A percentile compares a stretch with the other conserved stretches of the same genome.
Evolutionary conservation across 2,797 vertebrate species (phyloP).

Genomic region (Dicrostonyx torquatus): DNA sequence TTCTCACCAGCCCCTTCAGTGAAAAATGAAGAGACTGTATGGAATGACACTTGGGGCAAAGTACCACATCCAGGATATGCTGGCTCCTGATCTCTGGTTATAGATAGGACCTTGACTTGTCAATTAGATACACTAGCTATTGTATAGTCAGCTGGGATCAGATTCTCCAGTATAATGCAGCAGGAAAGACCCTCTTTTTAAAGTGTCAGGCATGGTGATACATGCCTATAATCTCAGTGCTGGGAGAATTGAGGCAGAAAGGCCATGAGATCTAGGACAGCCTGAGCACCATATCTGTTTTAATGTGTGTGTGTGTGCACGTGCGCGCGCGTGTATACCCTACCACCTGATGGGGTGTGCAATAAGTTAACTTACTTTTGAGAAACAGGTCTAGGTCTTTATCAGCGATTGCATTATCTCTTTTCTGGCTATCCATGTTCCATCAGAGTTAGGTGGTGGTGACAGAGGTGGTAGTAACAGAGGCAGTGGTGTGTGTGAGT

Average conservation of each 20-base stretch:
- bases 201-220: background rate
- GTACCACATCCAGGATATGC: fast-evolving
- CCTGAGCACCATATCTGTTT: background rate
- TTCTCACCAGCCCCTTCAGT: background rate
- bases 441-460: background rate
- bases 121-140: background rate
- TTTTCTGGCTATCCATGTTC: background rate
- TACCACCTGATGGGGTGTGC: background rate
- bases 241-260: background rate
- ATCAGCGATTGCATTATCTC: background rate
- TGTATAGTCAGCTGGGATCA: background rate
- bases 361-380: background rate
- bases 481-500: no score
- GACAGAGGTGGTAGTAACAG: background rate
- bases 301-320: background rate
- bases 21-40: background rate
- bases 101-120: background rate
- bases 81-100: background rate
- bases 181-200: background rate
- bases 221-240: background rate
- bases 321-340: background rate
- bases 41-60: background rate
- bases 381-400: background rate
- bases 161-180: background rate
- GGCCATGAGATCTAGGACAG: background rate